Evolutionary conservation across 2,797 vertebrate genomes (phyloP), one percentile per base, ranked within the genome.

Genomic region (Fistularia tabacaria): DNA sequence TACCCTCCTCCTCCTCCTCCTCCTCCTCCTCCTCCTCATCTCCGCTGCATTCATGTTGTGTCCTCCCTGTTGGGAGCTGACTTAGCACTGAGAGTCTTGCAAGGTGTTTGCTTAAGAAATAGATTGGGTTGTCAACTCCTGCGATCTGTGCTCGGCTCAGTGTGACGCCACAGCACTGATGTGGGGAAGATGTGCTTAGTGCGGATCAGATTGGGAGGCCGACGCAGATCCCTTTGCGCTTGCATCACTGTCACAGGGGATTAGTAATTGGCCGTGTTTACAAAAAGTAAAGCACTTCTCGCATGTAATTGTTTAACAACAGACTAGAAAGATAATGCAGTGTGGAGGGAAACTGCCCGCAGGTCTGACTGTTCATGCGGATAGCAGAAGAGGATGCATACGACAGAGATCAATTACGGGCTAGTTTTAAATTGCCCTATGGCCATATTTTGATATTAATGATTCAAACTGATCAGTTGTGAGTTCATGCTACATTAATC

Each of bases 31-130:
- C 46, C 56, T 64, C 63, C 57, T 64, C 57, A 25, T 25, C 25
- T 25, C 59, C 64, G 36, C 64, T 79, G 57, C 57, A 48, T 69
- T 86, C 73, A 54, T 39, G 37, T 71, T 76, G 70, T 65, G 59
- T 42, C 54, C 64, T 60, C 65, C 38, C 54, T 56, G 11, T 49
- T 62, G 44, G 25, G 37, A 73, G 59, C 44, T 46, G 62, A 56
- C 69, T 68, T 42, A 56, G 69, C 63, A 63, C 66, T 59, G 49
- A 60, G 14, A 53, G 47, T 68, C 66, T 76, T 62, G 66, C 55
- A 64, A 43, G 3, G 8, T 58, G 49, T 51, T 5, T 25, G 25
- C 25, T 25, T 25, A 25, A 25, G 25, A 25, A 25, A 25, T 25
- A 57, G 57, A 66, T 49, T 52, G 38, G 46, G 46, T 46, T 41